Percentiles rank a stretch among this genome's conserved stretches.
phyloP scores from a whole-genome alignment of 2,888 invertebrate genomes.

The Mesorhabditis sp. region DNA sequence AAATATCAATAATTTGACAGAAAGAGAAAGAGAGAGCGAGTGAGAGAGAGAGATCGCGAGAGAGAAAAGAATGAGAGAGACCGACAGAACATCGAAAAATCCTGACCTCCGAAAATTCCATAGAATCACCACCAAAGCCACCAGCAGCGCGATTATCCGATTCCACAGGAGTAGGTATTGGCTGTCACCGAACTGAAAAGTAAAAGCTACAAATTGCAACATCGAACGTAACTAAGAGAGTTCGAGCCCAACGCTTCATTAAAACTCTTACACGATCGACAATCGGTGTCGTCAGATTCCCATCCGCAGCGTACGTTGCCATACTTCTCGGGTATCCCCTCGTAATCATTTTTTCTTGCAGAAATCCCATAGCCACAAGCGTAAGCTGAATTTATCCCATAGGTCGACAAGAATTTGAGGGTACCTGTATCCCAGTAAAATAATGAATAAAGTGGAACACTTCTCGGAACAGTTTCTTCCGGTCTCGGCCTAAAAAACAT shows the following conservation, averaged over 20 bases:
- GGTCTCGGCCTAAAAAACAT: too few species aligned
- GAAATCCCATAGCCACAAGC: constrained; percentile 83
- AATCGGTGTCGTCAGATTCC: constrained; percentile 53
- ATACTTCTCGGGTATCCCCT: constrained; percentile 58
- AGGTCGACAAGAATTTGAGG: background rate
- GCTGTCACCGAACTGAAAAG: constrained; percentile 76
- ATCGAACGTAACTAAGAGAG: constrained; percentile 43
- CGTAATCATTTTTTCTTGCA: constrained; percentile 98
- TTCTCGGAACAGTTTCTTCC: constrained; percentile 7
- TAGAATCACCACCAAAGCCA: constrained; percentile 68
- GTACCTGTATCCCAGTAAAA: constrained; percentile 68
- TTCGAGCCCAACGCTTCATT: too few species aligned
- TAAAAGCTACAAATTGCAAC: background rate
- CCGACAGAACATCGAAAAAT: background rate
- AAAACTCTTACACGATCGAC: constrained; percentile 59
- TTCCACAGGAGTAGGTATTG: constrained; percentile 95
- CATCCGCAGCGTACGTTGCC: constrained; percentile 12
- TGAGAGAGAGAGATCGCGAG: background rate
- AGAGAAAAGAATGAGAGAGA: too few species aligned
- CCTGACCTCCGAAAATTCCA: constrained; percentile 36
- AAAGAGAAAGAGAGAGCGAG: constrained; percentile 9
- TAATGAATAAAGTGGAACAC: constrained; percentile 69
- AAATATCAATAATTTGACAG: constrained; percentile 11
- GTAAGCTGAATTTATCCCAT: constrained; percentile 69
- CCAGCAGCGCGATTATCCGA: constrained; percentile 77